Base-by-base conservation (phyloP, 2,113 vertebrate genomes). In the Garra rufa region DNA sequence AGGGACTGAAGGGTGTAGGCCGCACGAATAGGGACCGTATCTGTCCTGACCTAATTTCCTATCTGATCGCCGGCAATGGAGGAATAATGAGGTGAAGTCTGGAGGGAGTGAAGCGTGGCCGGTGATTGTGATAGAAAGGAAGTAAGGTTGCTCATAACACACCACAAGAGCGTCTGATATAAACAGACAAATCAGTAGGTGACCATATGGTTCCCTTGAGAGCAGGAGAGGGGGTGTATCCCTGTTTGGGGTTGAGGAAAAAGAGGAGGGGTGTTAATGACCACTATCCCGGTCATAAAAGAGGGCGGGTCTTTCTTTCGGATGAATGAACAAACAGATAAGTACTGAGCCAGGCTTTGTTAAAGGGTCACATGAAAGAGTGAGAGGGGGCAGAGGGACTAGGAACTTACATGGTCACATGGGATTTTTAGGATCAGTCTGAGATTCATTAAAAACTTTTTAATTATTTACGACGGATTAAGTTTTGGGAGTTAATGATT, bases 241-340 rank as follows among this genome's bases (percentile, higher is more conserved):
- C 90, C 79, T 91, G 87, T 90, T 89, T 91, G 89, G 89, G 83
- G 75, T 83, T 81, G 11, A 55, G 77, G 85, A 76, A 84, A 82
- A 85, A 86, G 90, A 28, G 78, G 84, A 85, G 71, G 90, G 84
- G 87, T 76, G 91, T 90, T 92, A 92, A 91, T 90, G 83, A 90
- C 86, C 81, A 86, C 87, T 89, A 88, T 87, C 21, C 88, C 83
- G 61, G 89, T 90, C 93, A 91, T 92, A 93, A 93, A 94, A 88
- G 92, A 87, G 91, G 93, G 91, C 80, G 93, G 92, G 89, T 85
- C 90, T 80, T 71, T 76, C 88, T 92, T 88, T 63, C 77, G 79
- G 82, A 91, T 92, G 93, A 93, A 93, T 92, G 93, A 94, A 87
- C 90, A 83, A 84, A 74, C 87, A 73, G 61, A 85, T 82, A 82